Evolutionary conservation across 1,140 invertebrate genomes (phyloP).

Genomic region (Drosophila neocordata): DNA sequence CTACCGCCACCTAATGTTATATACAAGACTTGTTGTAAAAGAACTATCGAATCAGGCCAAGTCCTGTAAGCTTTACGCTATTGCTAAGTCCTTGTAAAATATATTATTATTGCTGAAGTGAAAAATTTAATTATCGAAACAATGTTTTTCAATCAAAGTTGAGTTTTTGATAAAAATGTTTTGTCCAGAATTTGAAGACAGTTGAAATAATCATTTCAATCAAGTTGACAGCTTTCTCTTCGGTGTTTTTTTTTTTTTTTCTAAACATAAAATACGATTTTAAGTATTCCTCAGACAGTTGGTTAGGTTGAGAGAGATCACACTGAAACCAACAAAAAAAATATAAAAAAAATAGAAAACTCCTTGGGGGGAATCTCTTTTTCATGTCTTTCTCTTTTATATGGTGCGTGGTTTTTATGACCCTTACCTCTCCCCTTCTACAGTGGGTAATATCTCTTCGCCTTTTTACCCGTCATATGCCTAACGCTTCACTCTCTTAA

Average conservation of each 20-base stretch:
- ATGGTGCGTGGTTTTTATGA: constrained; percentile 3
- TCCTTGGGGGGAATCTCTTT: constrained; percentile 6
- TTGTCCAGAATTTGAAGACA: no score
- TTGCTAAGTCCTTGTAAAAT: no score
- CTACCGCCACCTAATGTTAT: no score
- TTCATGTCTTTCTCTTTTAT: constrained; percentile 7
- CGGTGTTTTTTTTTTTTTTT: no score
- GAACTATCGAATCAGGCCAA: no score
- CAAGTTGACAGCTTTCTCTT: not conserved
- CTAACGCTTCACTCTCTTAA: not conserved
- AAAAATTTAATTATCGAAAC: no score
- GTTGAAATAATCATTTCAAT: no score
- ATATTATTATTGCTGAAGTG: no score
- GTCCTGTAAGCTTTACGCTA: no score
- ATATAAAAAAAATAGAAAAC: not conserved
- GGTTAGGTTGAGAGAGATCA: not conserved
- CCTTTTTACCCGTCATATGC: not conserved
- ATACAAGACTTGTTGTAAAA: no score
- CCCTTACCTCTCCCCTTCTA: not conserved
- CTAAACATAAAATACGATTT: constrained; percentile 2
- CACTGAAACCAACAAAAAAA: not conserved
- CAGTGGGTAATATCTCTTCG: not conserved
- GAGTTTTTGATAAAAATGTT: no score
- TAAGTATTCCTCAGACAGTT: constrained; percentile 2
- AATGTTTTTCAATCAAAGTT: no score